Conservation (phyloP, 2,888 invertebrate genomes). For the Drosophila anomalata region DNA sequence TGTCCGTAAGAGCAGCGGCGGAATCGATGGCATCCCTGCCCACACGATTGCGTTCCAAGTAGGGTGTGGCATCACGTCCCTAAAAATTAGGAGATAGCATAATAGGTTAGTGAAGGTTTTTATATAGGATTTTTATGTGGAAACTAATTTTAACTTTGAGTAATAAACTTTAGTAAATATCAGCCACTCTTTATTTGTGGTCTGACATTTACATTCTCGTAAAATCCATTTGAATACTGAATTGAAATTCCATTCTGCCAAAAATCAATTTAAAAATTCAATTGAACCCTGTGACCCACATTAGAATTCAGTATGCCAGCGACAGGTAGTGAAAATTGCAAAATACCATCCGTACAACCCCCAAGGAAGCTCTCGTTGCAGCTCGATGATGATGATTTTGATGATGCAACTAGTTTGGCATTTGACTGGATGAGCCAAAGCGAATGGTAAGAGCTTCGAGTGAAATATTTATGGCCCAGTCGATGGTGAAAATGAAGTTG, state of each 20-base stretch:
- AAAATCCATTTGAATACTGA: neutral
- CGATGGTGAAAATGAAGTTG: slow-evolving; percentile 47
- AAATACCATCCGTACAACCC: slow-evolving; percentile 11
- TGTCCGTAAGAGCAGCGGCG: slow-evolving; percentile 96
- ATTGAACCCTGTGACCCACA: slow-evolving; percentile 17
- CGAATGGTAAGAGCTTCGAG: slow-evolving; percentile 37
- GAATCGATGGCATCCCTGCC: slow-evolving; percentile 97
- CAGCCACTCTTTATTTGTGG: neutral
- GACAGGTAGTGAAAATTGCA: slow-evolving; percentile 16
- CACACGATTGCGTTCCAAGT: slow-evolving; percentile 95
- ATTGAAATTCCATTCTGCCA: slow-evolving; percentile 1
- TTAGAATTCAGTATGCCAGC: slow-evolving; percentile 19
- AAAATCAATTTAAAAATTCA: neutral
- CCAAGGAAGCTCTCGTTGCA: slow-evolving; percentile 20
- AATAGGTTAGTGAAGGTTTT: neutral
- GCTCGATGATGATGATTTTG: slow-evolving; percentile 1
- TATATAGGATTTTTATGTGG: too few relatives aligned
- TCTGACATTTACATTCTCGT: slow-evolving; percentile 12
- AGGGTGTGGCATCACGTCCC: slow-evolving; percentile 97
- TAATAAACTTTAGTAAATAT: neutral
- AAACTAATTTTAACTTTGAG: too few relatives aligned
- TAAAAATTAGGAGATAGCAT: slow-evolving; percentile 80
- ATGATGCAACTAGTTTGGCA: slow-evolving; percentile 60
- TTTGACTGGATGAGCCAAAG: slow-evolving; percentile 42
- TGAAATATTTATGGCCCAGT: slow-evolving; percentile 69